phyloP scores from a whole-genome alignment of 2,797 vertebrate species.

The Chelidonichthys spinosus region DNA sequence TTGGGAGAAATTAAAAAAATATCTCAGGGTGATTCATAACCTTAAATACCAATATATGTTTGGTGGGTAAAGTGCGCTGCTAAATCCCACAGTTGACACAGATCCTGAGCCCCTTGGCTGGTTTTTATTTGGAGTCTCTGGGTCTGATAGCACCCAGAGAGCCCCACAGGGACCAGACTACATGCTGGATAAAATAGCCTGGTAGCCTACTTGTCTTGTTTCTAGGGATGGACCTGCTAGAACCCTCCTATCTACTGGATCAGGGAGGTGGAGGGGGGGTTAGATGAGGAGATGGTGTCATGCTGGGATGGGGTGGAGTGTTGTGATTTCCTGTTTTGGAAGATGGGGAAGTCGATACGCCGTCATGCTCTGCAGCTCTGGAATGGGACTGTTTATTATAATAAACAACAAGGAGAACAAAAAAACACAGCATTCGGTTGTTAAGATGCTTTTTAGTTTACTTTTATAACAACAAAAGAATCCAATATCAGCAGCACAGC shows the following conservation, averaged over 20 bases:
- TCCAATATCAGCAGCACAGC: too few species aligned
- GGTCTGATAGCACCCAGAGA: constrained; percentile 24
- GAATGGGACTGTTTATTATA: constrained; percentile 56
- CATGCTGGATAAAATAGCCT: constrained; percentile 45
- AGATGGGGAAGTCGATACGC: constrained; percentile 71
- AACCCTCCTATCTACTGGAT: constrained; percentile 25
- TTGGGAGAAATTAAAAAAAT: not conserved
- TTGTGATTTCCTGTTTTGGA: constrained; percentile 76
- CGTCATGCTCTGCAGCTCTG: constrained; percentile 57
- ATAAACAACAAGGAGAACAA: not conserved
- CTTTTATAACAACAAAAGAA: not conserved
- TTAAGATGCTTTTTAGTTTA: not conserved
- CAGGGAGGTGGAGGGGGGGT: constrained; percentile 1
- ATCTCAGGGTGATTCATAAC: not conserved
- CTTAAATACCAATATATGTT: constrained; percentile 23
- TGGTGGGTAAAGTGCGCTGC: constrained; percentile 4
- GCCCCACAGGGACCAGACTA: constrained; percentile 23
- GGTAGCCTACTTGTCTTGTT: constrained; percentile 60
- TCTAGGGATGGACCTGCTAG: constrained; percentile 21
- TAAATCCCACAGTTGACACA: constrained; percentile 42
- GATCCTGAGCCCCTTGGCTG: constrained; percentile 34
- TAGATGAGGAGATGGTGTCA: constrained; percentile 58
- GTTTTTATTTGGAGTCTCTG: constrained; percentile 44
- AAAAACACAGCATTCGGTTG: constrained; percentile 10
- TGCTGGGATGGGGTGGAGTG: constrained; percentile 68